Conservation (phyloP, 37 sponge, comb jelly and placozoan genomes). For the Chondrilla cf. caribensis region DNA sequence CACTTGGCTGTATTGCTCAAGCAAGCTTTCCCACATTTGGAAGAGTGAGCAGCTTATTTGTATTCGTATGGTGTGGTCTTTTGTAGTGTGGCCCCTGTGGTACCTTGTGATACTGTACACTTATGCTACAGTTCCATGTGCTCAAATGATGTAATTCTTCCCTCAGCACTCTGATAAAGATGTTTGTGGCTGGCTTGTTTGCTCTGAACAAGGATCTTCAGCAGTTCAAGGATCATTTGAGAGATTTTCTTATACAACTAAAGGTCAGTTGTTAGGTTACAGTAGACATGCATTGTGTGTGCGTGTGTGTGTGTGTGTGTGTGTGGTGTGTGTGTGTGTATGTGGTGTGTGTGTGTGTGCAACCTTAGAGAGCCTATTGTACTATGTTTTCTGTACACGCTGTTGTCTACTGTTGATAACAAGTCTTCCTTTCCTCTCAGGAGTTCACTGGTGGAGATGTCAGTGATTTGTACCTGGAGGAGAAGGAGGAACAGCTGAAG, state of each 20-base stretch:
- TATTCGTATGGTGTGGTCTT: too few relatives aligned
- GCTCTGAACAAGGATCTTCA: slow-evolving; percentile 73
- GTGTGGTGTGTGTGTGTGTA: neutral
- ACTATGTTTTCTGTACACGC: too few relatives aligned
- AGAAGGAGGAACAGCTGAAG: slow-evolving; percentile 81
- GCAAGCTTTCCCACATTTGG: slow-evolving; percentile 87
- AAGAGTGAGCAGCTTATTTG: slow-evolving; percentile 91
- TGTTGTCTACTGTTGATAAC: neutral
- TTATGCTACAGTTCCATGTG: neutral
- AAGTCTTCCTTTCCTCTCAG: slow-evolving; percentile 22
- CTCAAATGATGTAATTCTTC: neutral
- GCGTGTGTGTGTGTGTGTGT: too few relatives aligned
- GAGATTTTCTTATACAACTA: slow-evolving; percentile 94
- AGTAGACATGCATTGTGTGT: neutral
- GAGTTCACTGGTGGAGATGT: slow-evolving; percentile 84
- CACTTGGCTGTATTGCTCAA: slow-evolving; percentile 78
- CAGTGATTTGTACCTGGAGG: slow-evolving; percentile 81
- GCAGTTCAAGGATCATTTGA: slow-evolving; percentile 87
- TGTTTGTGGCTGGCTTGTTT: slow-evolving; percentile 90
- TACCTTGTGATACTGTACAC: neutral
- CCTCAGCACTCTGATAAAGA: slow-evolving; percentile 76
- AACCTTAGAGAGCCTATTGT: too few relatives aligned
- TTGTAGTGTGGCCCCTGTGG: too few relatives aligned
- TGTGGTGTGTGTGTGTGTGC: neutral
- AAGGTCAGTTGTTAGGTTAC: slow-evolving; percentile 59